These are phyloP conservation scores for Macrochelys suwanniensis DNA, from an alignment of 2,797 vertebrate genomes.

Conservation along the genomic window DNA sequence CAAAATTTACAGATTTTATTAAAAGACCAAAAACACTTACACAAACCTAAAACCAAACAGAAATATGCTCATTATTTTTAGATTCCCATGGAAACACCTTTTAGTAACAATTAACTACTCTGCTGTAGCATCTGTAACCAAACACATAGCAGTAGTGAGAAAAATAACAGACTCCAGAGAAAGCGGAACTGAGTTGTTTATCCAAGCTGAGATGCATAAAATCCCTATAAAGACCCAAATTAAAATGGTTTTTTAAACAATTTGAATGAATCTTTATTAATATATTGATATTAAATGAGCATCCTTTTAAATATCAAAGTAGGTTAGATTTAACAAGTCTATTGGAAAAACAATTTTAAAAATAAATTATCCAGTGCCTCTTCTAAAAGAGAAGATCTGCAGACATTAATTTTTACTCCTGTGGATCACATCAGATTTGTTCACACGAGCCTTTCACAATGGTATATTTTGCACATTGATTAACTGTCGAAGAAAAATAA, in stretches of 20 bases:
- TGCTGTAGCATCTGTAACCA: slow-evolving; percentile 21
- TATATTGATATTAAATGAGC: not conserved
- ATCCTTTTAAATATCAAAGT: slow-evolving; percentile 29
- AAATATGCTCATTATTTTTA: not conserved
- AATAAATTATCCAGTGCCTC: slow-evolving; percentile 4
- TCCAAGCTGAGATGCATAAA: not conserved
- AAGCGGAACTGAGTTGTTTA: slow-evolving; percentile 1
- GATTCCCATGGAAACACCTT: slow-evolving; percentile 46
- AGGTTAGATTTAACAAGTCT: slow-evolving; percentile 17
- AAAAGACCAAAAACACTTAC: not conserved
- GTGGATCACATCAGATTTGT: not conserved
- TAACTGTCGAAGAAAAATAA: slow-evolving; percentile 30
- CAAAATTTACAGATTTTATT: not conserved
- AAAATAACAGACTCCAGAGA: not conserved
- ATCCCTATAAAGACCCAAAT: not conserved
- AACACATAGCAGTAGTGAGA: not conserved
- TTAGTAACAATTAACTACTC: slow-evolving; percentile 25
- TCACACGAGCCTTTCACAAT: not conserved
- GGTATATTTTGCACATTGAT: slow-evolving; percentile 17
- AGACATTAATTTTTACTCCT: slow-evolving; percentile 11
- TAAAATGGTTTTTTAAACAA: not conserved
- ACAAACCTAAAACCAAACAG: slow-evolving; percentile 9
- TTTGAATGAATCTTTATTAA: not conserved
- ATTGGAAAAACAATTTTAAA: slow-evolving; percentile 42
- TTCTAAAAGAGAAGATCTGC: slow-evolving; percentile 31